Evolutionary conservation across 2,797 vertebrate species (phyloP).

Genomic region (Enteromius paludinosus): DNA sequence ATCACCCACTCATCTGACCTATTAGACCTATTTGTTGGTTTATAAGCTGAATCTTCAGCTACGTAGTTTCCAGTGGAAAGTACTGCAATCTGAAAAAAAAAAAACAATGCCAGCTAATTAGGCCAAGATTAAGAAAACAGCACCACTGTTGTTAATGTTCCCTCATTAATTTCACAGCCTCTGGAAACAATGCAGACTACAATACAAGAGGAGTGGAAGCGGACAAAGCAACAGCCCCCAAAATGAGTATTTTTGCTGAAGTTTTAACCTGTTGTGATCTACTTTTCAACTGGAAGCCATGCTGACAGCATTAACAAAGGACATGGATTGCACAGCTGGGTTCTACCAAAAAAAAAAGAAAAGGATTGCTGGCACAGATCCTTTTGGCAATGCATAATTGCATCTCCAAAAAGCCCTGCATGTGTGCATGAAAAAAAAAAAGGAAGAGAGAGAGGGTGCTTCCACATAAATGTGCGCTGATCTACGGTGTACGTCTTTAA

Average conservation of each 20-base stretch:
- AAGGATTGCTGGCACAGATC: conserved; percentile 12
- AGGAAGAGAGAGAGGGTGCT: neutral
- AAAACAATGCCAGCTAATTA: conserved; percentile 66
- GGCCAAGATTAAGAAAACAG: conserved; percentile 65
- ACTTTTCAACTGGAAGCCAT: conserved; percentile 23
- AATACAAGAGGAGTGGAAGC: conserved; percentile 56
- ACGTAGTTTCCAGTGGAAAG: conserved; percentile 42
- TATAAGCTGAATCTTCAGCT: conserved; percentile 27
- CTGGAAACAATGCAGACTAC: conserved; percentile 55
- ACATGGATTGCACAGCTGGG: conserved; percentile 43
- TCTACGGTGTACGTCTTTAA: conserved; percentile 43
- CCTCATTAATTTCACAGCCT: conserved; percentile 68
- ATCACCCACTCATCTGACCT: conserved; percentile 42
- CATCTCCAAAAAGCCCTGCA: conserved; percentile 35
- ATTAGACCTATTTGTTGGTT: conserved; percentile 35
- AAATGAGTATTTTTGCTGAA: conserved; percentile 35
- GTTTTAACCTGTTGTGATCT: conserved; percentile 45
- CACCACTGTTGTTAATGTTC: conserved; percentile 63
- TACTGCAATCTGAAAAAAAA: conserved; percentile 54
- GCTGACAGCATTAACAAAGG: conserved; percentile 43
- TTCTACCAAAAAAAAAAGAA: conserved; percentile 3
- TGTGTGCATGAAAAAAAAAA: conserved; percentile 4
- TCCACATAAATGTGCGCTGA: conserved; percentile 22
- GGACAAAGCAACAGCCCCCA: conserved; percentile 34
- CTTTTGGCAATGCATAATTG: conserved; percentile 47